Evolutionary conservation across 2,888 invertebrate genomes (phyloP).

Genomic region (Marronus borbonicus): DNA sequence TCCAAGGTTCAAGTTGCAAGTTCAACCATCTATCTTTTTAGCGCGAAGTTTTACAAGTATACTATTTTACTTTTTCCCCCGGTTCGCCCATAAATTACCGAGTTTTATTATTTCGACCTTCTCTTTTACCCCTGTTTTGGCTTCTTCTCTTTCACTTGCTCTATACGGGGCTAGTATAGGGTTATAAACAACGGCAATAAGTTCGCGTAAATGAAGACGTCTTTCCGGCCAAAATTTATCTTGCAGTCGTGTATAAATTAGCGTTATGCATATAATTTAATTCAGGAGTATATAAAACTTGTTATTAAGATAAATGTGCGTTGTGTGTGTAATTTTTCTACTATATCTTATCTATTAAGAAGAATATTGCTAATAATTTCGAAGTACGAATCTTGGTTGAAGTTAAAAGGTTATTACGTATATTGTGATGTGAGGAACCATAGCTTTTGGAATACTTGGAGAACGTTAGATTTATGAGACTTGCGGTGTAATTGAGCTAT

Average conservation of each 20-base stretch:
- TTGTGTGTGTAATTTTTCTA: too few relatives aligned
- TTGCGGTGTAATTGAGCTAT: too few relatives aligned
- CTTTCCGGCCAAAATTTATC: constrained; percentile 57
- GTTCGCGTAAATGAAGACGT: constrained; percentile 59
- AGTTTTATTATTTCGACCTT: constrained; percentile 59
- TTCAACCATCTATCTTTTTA: constrained; percentile 64
- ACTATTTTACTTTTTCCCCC: constrained; percentile 60
- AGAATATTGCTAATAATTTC: too few relatives aligned
- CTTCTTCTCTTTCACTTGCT: constrained; percentile 47
- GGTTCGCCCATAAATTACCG: constrained; percentile 59
- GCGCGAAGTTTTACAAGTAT: constrained; percentile 63
- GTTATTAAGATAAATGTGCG: constrained; percentile 37
- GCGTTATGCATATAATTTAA: constrained; percentile 45
- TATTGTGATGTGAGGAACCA: too few relatives aligned
- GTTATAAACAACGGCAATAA: constrained; percentile 60
- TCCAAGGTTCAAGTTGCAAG: constrained; percentile 63
- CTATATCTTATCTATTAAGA: too few relatives aligned
- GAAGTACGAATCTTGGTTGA: too few relatives aligned
- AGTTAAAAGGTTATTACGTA: too few relatives aligned
- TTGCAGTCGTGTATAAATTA: constrained; percentile 40
- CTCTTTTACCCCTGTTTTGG: constrained; percentile 11
- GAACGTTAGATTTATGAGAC: too few relatives aligned
- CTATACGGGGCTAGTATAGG: constrained; percentile 39
- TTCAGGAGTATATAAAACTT: constrained; percentile 29
- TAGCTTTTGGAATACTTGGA: too few relatives aligned